These are phyloP conservation scores for Notolabrus celidotus DNA, from an alignment of 2,797 vertebrate species.

Conservation along the genomic window DNA sequence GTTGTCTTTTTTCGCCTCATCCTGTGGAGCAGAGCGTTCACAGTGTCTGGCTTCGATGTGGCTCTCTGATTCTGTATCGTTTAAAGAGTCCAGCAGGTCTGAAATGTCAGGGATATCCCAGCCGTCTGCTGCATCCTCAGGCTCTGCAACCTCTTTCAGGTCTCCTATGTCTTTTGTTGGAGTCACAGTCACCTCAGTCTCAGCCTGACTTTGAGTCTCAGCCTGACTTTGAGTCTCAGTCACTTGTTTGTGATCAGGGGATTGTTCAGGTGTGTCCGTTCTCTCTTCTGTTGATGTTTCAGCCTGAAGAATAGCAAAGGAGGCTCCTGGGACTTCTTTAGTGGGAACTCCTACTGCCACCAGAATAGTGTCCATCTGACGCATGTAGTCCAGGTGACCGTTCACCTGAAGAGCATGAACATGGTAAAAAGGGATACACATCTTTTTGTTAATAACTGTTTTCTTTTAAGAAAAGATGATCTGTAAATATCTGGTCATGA, in stretches of 20 bases:
- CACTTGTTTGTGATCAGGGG: slow-evolving; percentile 31
- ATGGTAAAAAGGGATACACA: not conserved
- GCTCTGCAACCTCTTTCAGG: slow-evolving; percentile 13
- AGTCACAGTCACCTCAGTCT: slow-evolving; percentile 19
- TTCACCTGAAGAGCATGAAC: slow-evolving; percentile 86
- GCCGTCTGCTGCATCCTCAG: slow-evolving; percentile 60
- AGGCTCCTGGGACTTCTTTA: slow-evolving; percentile 81
- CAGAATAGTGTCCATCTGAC: slow-evolving; percentile 95
- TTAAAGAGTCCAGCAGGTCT: slow-evolving; percentile 81
- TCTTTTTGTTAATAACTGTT: slow-evolving; percentile 20
- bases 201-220: slow-evolving; percentile 8
- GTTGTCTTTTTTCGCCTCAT: not conserved
- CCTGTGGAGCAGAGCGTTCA: slow-evolving; percentile 10
- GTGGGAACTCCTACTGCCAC: slow-evolving; percentile 92
- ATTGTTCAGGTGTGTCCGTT: slow-evolving; percentile 35
- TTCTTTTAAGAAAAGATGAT: not conserved
- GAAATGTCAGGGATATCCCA: slow-evolving; percentile 89
- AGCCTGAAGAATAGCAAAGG: slow-evolving; percentile 47
- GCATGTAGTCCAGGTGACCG: slow-evolving; percentile 98
- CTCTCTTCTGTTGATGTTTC: slow-evolving; percentile 34
- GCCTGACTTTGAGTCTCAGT: slow-evolving; percentile 18
- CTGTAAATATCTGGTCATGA: slow-evolving; percentile 4
- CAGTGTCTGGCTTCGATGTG: slow-evolving; percentile 22
- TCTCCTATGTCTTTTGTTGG: slow-evolving; percentile 18
- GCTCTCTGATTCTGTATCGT: slow-evolving; percentile 56